These are phyloP conservation scores for Troilus luridus DNA, from an alignment of 2,888 invertebrate genomes.

Conservation along the genomic window DNA sequence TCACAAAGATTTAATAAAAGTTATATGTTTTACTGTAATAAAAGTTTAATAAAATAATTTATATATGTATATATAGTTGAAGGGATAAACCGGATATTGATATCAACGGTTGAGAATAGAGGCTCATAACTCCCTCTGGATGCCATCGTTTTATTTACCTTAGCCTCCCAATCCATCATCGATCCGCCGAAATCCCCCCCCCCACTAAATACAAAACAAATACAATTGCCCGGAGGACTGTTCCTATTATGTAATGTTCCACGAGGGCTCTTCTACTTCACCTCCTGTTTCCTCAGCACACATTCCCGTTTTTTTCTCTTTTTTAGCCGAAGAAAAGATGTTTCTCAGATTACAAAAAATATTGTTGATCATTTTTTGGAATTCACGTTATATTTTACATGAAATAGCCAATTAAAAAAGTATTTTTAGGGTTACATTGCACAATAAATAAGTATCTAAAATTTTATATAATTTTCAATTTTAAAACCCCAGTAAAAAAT, in stretches of 20 bases:
- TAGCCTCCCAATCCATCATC: neutral
- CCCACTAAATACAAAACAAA: slow-evolving; percentile 4
- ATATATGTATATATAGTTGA: no score
- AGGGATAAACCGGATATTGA: neutral
- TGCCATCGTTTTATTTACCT: slow-evolving; percentile 17
- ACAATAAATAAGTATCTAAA: no score
- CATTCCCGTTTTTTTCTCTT: neutral
- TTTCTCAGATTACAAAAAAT: neutral
- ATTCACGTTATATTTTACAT: neutral
- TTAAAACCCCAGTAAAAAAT: no score
- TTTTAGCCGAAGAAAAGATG: neutral
- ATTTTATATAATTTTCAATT: no score
- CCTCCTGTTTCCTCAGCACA: neutral
- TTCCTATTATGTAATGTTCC: neutral
- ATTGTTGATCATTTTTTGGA: neutral
- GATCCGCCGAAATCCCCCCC: neutral
- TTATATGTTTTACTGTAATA: no score
- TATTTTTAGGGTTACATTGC: no score
- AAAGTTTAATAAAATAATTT: no score
- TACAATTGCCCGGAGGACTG: slow-evolving; percentile 2
- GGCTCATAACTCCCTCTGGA: neutral
- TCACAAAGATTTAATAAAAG: no score
- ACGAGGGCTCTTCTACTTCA: neutral
- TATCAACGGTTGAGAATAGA: neutral
- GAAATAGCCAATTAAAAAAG: no score